Base-by-base conservation (phyloP, 1,140 invertebrate genomes). In the Nephotettix cincticeps region DNA sequence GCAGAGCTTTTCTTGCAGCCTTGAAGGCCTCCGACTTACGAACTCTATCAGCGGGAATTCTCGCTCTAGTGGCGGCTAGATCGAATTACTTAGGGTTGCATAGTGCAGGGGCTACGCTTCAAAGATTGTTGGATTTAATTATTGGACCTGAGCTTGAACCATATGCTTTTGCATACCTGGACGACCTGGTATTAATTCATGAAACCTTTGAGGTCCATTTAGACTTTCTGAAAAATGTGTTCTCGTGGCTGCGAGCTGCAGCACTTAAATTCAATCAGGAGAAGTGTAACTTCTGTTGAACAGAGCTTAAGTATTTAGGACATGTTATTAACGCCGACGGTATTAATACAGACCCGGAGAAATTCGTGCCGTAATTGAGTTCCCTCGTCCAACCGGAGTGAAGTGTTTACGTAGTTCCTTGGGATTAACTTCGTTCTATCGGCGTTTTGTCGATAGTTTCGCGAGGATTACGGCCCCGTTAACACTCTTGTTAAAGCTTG, bases 81-180 rank as follows among this genome's bases (percentile, higher is more conserved):
- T n/a, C n/a, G 1, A 76, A 80, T 72, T 79, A 80, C 1, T 80
- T 81, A 68, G 80, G 82, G 0, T 69, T 83, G 0, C 70, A 71
- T 28, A 79, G 78, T 72, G 73, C 73, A 0, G 74, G 80, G 36
- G 71, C 75, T 0, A 75, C 75, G 11, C 73, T 73, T 25, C 76
- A 81, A 71, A 23, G 76, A 63, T 14, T 76, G 1, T 77, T 80
- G 73, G 75, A 81, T 68, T 1, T 25, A 13, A 17, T 47, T 61
- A 72, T 70, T 47, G 36, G 11, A 30, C 74, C 11, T 36, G 77
- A 32, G 19, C 13, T 23, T 56, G 43, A 73, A 27, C 47, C 47
- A 0, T 21, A 71, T 19, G 56, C 56, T 61, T 61, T 61, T 27
- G 71, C 70, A 9, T 78, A 79, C 29, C 65, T 78, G 4, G 78